Evolutionary conservation across 2,888 invertebrate genomes (phyloP), one percentile per base, ranked within the genome.

Genomic region (Volucella bombylans): DNA sequence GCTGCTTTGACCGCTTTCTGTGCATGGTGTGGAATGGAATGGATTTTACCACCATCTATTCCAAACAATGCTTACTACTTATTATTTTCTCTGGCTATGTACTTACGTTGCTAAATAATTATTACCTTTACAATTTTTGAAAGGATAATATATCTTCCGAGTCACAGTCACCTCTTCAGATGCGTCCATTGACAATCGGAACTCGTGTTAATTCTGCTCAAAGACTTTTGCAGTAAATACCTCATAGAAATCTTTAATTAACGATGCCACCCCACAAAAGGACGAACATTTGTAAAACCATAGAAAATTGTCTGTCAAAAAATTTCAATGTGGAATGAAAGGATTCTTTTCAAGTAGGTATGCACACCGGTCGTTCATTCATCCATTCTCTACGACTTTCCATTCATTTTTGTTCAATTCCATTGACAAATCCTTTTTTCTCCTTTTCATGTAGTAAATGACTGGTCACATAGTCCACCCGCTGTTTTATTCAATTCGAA

Each of bases 371-470:
- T 23, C 45, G 57, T 57, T 73, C 79, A 79, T 82, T 82, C 79
- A 79, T 39, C 55, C 80, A 81, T 57, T 23, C 23, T 23, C 23
- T 23, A 23, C 4, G 23, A 23, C 23, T 23, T 23, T 23, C 23
- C 23, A 23, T 23, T 23, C 23, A 23, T 1, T 23, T 23, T 54
- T 57, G 64, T 79, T 73, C 57, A 62, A 69, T 73, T 83, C 23
- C 82, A 83, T 83, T 83, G 82, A 83, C 82, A 79, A 79, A 83
- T 78, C 79, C 82, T 73, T 79, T 83, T 78, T 73, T 65, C 12
- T 9, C 11, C 12, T 23, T 41, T 41, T n/a, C 4, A 23, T 23
- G 23, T 38, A 8, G 49, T 52, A 76, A 41, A 39, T 54, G 73
- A 79, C 23, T 49, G 68, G 73, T 62, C 61, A 65, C 14, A 45